Conservation (phyloP, 2,888 invertebrate genomes). For the Camptogramma bilineatum region DNA sequence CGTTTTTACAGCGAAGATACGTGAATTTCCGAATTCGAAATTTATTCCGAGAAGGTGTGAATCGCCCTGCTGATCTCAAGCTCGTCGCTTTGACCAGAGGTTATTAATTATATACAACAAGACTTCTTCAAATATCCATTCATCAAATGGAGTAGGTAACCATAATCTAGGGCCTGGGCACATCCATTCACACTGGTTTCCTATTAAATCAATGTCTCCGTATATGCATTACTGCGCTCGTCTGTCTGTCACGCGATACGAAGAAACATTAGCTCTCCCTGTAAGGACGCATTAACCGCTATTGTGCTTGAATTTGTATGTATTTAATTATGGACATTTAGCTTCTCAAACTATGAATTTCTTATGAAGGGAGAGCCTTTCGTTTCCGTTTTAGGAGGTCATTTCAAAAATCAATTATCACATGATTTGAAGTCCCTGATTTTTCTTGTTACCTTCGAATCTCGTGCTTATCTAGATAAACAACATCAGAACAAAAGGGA, state of each 20-base stretch:
- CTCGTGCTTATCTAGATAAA: too few species aligned
- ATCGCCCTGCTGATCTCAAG: too few species aligned
- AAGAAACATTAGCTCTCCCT: constrained; percentile 54
- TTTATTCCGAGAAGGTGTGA: too few species aligned
- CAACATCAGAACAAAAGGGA: too few species aligned
- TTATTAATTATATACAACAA: constrained; percentile 18
- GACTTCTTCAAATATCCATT: constrained; percentile 41
- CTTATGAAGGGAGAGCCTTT: neutral
- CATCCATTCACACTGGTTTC: constrained; percentile 64
- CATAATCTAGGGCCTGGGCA: constrained; percentile 48
- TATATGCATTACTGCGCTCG: constrained; percentile 60
- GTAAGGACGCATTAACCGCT: constrained; percentile 39
- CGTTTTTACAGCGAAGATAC: too few species aligned
- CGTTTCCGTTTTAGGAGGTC: neutral
- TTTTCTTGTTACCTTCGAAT: too few species aligned
- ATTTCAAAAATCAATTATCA: too few species aligned
- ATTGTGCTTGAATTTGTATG: constrained; percentile 37
- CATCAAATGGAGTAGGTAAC: constrained; percentile 54
- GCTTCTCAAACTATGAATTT: constrained; percentile 17
- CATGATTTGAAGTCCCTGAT: too few species aligned
- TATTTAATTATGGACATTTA: constrained; percentile 34
- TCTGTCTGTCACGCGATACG: constrained; percentile 62
- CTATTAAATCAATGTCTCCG: constrained; percentile 76
- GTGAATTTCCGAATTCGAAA: too few species aligned
- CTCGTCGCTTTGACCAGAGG: constrained; percentile 9